Evolutionary conservation across 1,140 invertebrate species (phyloP).

Genomic region (Aphelinus certus): DNA sequence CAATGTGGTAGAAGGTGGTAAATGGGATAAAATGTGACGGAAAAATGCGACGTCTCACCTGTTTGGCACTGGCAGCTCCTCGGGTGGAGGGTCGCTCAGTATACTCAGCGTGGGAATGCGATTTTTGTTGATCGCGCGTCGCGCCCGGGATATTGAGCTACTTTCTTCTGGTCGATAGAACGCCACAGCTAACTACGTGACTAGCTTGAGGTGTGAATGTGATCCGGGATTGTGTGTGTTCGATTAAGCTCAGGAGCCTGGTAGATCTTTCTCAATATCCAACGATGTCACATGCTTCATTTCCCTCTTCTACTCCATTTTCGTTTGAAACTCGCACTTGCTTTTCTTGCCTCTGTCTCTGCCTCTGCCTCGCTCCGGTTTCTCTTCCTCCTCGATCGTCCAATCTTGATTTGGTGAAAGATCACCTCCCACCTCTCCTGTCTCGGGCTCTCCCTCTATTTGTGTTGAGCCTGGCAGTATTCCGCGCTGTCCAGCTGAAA

Average conservation of each 20-base stretch:
- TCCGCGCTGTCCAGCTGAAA: constrained; percentile 94
- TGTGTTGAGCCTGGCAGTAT: constrained; percentile 96
- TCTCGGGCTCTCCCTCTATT: constrained; percentile 73
- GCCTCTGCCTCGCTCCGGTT: neutral
- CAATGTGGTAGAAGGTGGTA: no score
- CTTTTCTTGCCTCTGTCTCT: neutral
- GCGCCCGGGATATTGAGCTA: no score
- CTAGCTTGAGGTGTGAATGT: no score
- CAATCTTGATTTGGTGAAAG: neutral
- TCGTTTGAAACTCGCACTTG: neutral
- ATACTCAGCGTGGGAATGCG: neutral
- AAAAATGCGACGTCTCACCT: constrained; percentile 47
- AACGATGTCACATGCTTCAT: constrained; percentile 44
- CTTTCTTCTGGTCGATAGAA: no score
- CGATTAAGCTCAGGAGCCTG: no score
- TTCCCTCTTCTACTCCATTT: neutral
- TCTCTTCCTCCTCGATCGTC: neutral
- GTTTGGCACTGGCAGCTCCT: constrained; percentile 62
- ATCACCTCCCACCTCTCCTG: constrained; percentile 26
- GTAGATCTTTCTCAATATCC: no score
- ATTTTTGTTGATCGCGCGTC: no score
- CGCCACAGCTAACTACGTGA: no score
- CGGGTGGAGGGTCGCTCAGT: constrained; percentile 49
- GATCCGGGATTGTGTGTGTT: no score
- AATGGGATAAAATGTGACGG: no score